Base-by-base conservation (phyloP, 2,797 vertebrate species). In the Synanceia verrucosa region DNA sequence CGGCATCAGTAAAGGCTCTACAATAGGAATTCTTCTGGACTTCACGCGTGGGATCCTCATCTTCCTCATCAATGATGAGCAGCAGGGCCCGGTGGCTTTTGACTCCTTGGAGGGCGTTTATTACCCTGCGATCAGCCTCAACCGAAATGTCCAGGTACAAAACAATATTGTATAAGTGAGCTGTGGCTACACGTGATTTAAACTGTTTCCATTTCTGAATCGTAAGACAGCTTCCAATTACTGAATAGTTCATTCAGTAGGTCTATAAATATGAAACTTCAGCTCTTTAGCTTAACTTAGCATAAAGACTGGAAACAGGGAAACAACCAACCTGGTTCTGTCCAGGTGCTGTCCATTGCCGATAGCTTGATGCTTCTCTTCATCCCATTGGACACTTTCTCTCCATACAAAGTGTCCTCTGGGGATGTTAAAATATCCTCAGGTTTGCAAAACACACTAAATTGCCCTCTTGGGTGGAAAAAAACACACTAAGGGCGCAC, bases 21-120 rank as follows among this genome's bases (percentile, higher is more conserved):
- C 98, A 0, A 94, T 99, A 41, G 98, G 98, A 23, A 94, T 99
- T 59, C 91, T 99, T 79, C 91, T 99, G 51, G 98, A 99, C 80
- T 92, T 99, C 83, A 94, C 95, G 18, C 93, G 97, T 13, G 91
- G 97, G 80, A 96, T 97, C 77, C 55, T 99, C 81, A 96, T 97
- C 0, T 99, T 99, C 92, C 97, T 97, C 86, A 94, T 99, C 89
- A 99, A 99, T 1, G 97, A 99, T 23, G 98, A 98, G 82, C 98
- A 98, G 94, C 98, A 99, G 89, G 98, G 98, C 7, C 98, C 98
- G 0, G 94, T 99, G 2, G 98, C 98, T 0, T 99, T 99, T 0
- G 96, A 99, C 74, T 94, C 93, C 41, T 64, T 99, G 91, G 97
- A 99, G 79, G 97, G 98, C 1, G 86, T 94, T 29, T 97, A 97